A percentile compares a stretch with the other conserved stretches of the same genome.
These are phyloP conservation scores for Smithornis capensis DNA, from an alignment of 2,113 vertebrate species.

Conservation along the genomic window DNA sequence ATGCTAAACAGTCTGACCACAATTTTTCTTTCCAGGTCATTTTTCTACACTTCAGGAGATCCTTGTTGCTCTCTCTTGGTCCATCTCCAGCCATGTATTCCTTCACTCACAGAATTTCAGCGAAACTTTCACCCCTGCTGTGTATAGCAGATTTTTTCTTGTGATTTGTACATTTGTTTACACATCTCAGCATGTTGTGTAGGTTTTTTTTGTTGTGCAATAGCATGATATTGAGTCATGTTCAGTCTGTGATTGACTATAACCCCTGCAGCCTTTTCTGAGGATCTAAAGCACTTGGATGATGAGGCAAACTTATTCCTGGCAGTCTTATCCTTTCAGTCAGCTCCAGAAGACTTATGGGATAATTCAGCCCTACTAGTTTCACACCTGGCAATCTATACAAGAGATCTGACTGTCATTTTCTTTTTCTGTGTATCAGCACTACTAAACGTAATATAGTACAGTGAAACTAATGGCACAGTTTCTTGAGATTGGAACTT, in stretches of 20 bases:
- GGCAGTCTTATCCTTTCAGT: background rate
- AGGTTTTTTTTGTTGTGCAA: background rate
- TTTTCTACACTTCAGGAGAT: background rate
- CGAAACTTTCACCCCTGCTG: background rate
- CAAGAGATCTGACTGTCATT: background rate
- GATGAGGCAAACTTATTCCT: background rate
- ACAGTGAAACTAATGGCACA: background rate
- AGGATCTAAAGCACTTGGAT: background rate
- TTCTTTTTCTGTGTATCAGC: background rate
- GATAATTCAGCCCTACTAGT: background rate
- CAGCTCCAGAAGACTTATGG: background rate
- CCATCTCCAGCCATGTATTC: background rate
- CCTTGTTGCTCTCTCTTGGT: background rate
- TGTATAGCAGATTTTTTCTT: background rate
- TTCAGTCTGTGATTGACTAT: background rate
- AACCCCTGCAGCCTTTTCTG: background rate
- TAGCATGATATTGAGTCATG: background rate
- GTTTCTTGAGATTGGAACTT: constrained; percentile 34
- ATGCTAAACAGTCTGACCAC: background rate
- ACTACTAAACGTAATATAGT: background rate
- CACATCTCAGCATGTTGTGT: background rate
- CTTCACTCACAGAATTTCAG: background rate
- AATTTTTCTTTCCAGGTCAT: background rate
- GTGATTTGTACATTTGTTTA: background rate
- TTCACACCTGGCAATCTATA: background rate